A percentile compares a stretch with the other conserved stretches of the same genome.
Evolutionary conservation across 2,113 vertebrate species (phyloP).

Genomic region (Sinocyclocheilus anshuiensis): DNA sequence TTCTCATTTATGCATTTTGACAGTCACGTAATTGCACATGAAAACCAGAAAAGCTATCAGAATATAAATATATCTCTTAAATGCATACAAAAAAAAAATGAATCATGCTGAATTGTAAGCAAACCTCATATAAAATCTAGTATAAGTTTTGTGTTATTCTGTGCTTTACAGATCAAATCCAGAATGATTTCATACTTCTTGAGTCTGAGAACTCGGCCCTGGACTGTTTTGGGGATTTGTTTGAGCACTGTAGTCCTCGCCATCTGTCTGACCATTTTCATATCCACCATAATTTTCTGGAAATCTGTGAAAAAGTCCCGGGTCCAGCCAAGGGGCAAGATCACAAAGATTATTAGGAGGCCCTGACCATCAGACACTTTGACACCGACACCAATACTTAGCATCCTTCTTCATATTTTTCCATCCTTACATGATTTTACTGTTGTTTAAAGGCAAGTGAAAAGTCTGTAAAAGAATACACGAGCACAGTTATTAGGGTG

Average conservation of each 20-base stretch:
- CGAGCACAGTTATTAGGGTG: conserved; percentile 69
- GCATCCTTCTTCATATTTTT: conserved; percentile 15
- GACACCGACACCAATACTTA: conserved; percentile 40
- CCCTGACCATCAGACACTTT: conserved; percentile 67
- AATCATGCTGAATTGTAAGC: not conserved
- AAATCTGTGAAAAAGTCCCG: conserved; percentile 87
- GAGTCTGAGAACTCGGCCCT: conserved; percentile 85
- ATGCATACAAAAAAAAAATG: not conserved
- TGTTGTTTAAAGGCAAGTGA: conserved; percentile 52
- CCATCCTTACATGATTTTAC: not conserved
- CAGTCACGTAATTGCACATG: not conserved
- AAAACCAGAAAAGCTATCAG: not conserved
- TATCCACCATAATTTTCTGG: conserved; percentile 88
- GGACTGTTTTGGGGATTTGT: conserved; percentile 88
- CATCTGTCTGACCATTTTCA: conserved; percentile 84
- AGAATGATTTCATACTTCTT: conserved; percentile 87
- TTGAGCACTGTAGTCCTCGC: conserved; percentile 79
- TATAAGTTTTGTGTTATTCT: conserved; percentile 45
- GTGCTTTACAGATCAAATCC: conserved; percentile 89
- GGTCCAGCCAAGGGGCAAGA: conserved; percentile 84
- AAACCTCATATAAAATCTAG: conserved; percentile 6
- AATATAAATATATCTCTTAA: not conserved
- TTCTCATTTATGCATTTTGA: not conserved
- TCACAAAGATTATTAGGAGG: conserved; percentile 88
- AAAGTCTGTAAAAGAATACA: conserved; percentile 92